Percentiles rank a stretch among this genome's conserved stretches.
phyloP scores from a whole-genome alignment of 2,113 vertebrate genomes.

The Microcebus jonahi region DNA sequence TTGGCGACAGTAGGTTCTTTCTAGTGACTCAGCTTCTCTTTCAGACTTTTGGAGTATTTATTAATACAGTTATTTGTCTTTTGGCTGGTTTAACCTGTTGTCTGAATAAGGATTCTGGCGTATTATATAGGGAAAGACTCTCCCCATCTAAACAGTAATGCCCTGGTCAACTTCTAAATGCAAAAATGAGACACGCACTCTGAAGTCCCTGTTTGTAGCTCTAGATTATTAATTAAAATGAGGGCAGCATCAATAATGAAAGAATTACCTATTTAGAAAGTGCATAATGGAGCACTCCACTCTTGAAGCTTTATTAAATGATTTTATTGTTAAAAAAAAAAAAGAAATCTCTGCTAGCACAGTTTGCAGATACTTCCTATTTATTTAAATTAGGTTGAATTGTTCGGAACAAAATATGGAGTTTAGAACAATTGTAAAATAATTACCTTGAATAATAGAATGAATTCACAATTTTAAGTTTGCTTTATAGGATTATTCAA shows the following conservation, averaged over 20 bases:
- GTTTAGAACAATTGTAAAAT: not conserved
- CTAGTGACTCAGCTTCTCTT: not conserved
- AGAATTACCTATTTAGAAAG: slow-evolving; percentile 75
- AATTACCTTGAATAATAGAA: not conserved
- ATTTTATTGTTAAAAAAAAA: slow-evolving; percentile 34
- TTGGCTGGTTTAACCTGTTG: not conserved
- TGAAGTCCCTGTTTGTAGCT: not conserved
- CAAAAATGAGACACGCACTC: not conserved
- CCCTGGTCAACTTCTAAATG: not conserved
- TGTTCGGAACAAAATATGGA: slow-evolving; percentile 16
- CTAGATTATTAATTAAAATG: slow-evolving; percentile 79
- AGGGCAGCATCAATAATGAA: slow-evolving; percentile 68
- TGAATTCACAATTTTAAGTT: not conserved
- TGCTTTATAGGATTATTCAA: not conserved
- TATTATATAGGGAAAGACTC: not conserved
- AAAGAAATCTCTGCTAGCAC: not conserved
- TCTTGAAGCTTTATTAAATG: slow-evolving; percentile 19
- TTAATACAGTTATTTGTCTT: not conserved
- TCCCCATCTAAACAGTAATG: not conserved
- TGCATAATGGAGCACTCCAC: slow-evolving; percentile 55
- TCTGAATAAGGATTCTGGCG: not conserved
- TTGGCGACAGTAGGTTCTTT: not conserved
- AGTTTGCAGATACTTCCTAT: not conserved
- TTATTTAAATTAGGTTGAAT: slow-evolving; percentile 35
- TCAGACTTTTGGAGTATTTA: not conserved